Evolutionary conservation across 92 coral and sea anemone genomes (phyloP).

Genomic region (Hydrozoanthus gracilis): DNA sequence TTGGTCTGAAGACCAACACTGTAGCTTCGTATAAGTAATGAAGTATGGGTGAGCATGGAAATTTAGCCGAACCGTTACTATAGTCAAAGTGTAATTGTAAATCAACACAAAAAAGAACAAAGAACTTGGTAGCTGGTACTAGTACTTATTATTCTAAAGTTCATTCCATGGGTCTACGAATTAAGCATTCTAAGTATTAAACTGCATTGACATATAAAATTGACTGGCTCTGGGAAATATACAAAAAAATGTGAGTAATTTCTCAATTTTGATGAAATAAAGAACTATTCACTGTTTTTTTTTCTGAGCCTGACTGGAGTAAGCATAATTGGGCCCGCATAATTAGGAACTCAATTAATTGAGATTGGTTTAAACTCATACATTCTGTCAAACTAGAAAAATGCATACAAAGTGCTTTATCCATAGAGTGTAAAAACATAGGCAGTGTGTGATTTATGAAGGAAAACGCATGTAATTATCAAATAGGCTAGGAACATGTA

Average conservation of each 20-base stretch:
- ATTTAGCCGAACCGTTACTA: background rate
- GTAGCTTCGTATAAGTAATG: too few relatives aligned
- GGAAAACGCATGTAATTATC: background rate
- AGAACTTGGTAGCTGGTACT: too few relatives aligned
- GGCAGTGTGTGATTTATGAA: background rate
- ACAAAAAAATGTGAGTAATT: background rate
- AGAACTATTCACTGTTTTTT: background rate
- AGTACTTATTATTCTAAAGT: too few relatives aligned
- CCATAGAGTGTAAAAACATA: background rate
- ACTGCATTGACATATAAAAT: background rate
- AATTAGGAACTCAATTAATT: background rate
- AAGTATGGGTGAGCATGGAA: too few relatives aligned
- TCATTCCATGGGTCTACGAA: background rate
- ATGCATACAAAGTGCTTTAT: background rate
- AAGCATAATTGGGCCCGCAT: background rate
- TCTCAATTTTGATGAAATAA: background rate
- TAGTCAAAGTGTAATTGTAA: background rate
- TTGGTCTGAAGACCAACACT: too few relatives aligned
- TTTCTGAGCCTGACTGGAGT: too few relatives aligned
- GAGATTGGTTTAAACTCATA: background rate
- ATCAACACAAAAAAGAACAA: background rate
- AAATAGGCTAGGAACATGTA: background rate
- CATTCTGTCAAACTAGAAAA: background rate
- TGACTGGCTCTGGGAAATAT: background rate
- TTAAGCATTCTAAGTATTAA: background rate